These are phyloP conservation scores for Elephantulus edwardii DNA, from an alignment of 2,113 vertebrate species.

Conservation along the genomic window DNA sequence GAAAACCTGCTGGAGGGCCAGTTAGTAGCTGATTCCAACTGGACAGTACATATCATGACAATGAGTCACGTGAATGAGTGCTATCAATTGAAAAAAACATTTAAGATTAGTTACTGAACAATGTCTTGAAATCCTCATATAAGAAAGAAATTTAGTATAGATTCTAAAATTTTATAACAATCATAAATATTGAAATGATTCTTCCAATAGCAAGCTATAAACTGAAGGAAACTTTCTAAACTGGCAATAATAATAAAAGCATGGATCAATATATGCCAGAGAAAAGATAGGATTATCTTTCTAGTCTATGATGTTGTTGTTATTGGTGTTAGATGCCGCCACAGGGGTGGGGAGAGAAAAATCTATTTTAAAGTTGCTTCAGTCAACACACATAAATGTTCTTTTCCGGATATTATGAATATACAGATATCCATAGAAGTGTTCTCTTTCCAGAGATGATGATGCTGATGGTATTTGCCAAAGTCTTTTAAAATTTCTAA, in stretches of 20 bases:
- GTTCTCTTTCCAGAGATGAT: background rate
- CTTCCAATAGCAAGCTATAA: background rate
- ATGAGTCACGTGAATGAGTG: constrained; percentile 13
- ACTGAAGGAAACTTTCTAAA: constrained; percentile 24
- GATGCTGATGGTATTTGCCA: background rate
- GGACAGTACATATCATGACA: no score
- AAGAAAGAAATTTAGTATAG: constrained; percentile 30
- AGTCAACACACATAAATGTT: background rate
- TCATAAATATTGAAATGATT: constrained; percentile 18
- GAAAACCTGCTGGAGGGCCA: no score
- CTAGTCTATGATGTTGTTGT: no score
- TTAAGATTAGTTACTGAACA: constrained; percentile 22
- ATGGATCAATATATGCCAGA: background rate
- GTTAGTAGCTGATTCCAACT: no score
- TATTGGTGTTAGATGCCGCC: background rate
- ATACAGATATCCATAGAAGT: no score
- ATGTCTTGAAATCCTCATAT: background rate
- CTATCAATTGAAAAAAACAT: constrained; percentile 38
- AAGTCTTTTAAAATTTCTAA: background rate
- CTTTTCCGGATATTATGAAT: background rate
- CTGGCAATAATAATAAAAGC: constrained; percentile 12
- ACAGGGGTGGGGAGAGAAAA: background rate
- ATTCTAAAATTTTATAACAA: constrained; percentile 45
- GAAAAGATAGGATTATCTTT: constrained; percentile 18
- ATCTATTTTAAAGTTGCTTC: background rate